phyloP scores from a whole-genome alignment of 2,888 invertebrate genomes.

The Nomada ruficornis region DNA sequence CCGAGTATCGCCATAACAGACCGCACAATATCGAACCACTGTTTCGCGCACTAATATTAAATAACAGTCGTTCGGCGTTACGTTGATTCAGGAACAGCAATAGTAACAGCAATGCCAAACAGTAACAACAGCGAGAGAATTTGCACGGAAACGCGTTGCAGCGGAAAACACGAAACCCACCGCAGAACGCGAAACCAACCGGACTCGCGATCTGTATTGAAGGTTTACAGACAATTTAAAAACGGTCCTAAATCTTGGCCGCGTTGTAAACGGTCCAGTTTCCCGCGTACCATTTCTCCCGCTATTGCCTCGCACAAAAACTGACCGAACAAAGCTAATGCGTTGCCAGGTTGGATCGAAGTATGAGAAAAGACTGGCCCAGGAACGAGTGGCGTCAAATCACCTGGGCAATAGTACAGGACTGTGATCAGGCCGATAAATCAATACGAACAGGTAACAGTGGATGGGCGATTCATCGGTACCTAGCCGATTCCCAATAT shows the following conservation, averaged over 20 bases:
- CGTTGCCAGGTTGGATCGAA: conserved; percentile 41
- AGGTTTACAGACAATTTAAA: conserved; percentile 52
- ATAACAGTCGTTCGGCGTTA: conserved; percentile 39
- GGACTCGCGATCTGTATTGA: neutral
- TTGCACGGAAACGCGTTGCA: conserved; percentile 18
- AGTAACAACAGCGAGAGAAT: conserved; percentile 15
- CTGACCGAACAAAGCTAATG: conserved; percentile 51
- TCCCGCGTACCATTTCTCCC: conserved; percentile 32
- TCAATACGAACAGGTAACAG: conserved; percentile 67
- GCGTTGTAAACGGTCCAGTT: conserved; percentile 41
- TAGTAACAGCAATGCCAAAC: neutral
- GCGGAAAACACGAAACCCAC: neutral
- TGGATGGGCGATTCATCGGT: conserved; percentile 71
- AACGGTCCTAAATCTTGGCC: conserved; percentile 37
- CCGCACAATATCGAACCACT: conserved; percentile 22
- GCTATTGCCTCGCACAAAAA: conserved; percentile 42
- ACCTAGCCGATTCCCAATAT: conserved; percentile 74
- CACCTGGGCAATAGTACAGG: conserved; percentile 76
- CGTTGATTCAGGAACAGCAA: neutral
- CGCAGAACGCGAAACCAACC: conserved; percentile 9
- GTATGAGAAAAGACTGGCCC: conserved; percentile 47
- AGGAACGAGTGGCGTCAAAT: conserved; percentile 65
- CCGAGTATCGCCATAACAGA: conserved; percentile 39
- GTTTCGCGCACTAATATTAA: conserved; percentile 49
- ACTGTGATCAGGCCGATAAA: conserved; percentile 74